Conservation (phyloP, 2,797 vertebrate genomes). For the Notolepis coatsorum region DNA sequence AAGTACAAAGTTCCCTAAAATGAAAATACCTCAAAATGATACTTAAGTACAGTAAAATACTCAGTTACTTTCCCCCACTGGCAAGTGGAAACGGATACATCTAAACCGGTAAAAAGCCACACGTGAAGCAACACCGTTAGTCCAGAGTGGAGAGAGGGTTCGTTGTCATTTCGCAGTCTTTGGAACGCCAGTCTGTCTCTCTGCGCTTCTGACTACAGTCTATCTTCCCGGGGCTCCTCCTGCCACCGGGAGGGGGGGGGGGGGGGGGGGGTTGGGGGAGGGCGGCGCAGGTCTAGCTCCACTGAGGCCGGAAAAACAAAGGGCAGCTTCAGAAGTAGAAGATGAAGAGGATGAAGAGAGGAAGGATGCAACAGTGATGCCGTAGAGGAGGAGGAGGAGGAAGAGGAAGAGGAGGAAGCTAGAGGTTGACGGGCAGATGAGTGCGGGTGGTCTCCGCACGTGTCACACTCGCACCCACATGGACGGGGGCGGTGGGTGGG, state of each 20-base stretch:
- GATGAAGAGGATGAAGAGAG: conserved; percentile 62
- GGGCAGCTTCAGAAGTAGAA: conserved; percentile 55
- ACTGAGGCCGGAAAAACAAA: conserved; percentile 34
- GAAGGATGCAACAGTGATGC: conserved; percentile 64
- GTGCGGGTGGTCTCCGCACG: conserved; percentile 85
- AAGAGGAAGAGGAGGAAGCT: conserved; percentile 83
- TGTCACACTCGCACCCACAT: conserved; percentile 86
- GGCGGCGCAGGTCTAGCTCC: conserved; percentile 50
- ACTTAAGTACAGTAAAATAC: no score
- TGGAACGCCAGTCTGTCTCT: conserved; percentile 43
- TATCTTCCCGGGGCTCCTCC: no score
- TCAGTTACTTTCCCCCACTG: no score
- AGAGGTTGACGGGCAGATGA: conserved; percentile 83
- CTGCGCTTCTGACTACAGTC: no score
- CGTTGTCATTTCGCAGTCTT: conserved; percentile 57
- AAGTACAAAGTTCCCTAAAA: no score
- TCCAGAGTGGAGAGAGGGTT: no score
- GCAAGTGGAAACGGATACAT: no score
- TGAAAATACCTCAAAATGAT: no score
- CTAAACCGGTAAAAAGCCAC: no score
- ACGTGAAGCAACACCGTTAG: conserved; percentile 8
- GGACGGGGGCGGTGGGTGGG: conserved; percentile 62
- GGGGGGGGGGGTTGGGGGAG: background rate
- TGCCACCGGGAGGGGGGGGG: background rate
- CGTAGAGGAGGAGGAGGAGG: conserved; percentile 83